Conservation (phyloP, 2,888 invertebrate genomes). For the Hyppa rectilinea region DNA sequence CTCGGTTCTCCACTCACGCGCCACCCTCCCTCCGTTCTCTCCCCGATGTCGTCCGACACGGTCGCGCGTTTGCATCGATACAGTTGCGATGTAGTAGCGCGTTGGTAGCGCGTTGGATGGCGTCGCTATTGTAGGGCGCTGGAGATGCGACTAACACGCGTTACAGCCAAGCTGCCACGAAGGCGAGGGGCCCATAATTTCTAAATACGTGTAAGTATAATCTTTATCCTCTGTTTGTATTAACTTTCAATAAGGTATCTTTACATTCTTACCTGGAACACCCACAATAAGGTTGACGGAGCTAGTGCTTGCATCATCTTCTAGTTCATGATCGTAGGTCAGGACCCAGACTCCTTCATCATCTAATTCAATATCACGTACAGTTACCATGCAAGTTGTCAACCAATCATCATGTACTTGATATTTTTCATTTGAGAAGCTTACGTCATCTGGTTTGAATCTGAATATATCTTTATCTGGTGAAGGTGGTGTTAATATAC, state of each 20-base stretch:
- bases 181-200: neutral
- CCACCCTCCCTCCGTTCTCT: too few relatives aligned
- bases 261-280: conserved; percentile 32
- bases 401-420: neutral
- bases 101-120: too few relatives aligned
- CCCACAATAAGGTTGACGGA: conserved; percentile 15
- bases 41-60: too few relatives aligned
- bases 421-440: conserved; percentile 25
- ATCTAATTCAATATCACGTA: conserved; percentile 20
- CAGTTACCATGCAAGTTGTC: conserved; percentile 9
- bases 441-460: conserved; percentile 24
- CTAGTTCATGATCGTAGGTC: conserved; percentile 12
- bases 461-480: conserved; percentile 11
- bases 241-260: neutral
- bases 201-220: neutral
- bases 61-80: too few relatives aligned
- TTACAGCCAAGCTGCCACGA: too few relatives aligned
- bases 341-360: conserved; percentile 50
- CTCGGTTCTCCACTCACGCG: too few relatives aligned
- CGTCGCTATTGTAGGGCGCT: too few relatives aligned
- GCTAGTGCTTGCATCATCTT: neutral
- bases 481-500: conserved; percentile 36
- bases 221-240: neutral
- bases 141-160: too few relatives aligned
- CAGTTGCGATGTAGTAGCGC: too few relatives aligned